Evolutionary conservation across 1,140 invertebrate genomes (phyloP).

Genomic region (Eueides isabella): DNA sequence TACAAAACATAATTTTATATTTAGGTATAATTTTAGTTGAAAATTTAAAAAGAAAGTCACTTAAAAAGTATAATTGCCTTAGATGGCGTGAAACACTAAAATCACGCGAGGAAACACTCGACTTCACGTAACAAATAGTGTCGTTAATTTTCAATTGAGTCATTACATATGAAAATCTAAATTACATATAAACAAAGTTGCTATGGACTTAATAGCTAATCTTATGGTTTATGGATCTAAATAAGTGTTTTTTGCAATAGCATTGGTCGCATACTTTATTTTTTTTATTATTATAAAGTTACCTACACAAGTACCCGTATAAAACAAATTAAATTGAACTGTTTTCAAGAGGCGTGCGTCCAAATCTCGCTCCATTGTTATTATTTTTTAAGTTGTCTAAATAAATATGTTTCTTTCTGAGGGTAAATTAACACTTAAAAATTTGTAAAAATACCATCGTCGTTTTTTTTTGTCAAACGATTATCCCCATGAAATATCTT

Average conservation of each 20-base stretch:
- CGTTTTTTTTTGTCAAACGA: too few relatives aligned
- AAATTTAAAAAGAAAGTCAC: neutral
- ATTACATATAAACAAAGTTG: slow-evolving; percentile 30
- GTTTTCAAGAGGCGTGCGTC: too few relatives aligned
- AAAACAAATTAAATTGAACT: too few relatives aligned
- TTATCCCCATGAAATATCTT: too few relatives aligned
- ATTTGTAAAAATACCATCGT: too few relatives aligned
- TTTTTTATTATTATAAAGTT: too few relatives aligned
- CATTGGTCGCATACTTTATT: neutral
- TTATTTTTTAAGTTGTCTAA: too few relatives aligned
- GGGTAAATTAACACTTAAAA: too few relatives aligned
- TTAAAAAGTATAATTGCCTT: neutral
- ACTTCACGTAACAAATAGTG: slow-evolving; percentile 19
- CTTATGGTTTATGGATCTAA: neutral
- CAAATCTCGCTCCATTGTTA: too few relatives aligned
- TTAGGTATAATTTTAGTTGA: neutral
- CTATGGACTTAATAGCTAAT: slow-evolving; percentile 14
- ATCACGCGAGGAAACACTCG: slow-evolving; percentile 26
- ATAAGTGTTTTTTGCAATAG: neutral
- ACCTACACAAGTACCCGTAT: too few relatives aligned
- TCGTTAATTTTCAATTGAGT: slow-evolving; percentile 30
- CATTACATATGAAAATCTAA: slow-evolving; percentile 28
- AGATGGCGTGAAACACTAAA: slow-evolving; percentile 20
- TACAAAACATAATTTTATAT: neutral
- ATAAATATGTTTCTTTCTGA: too few relatives aligned